phyloP scores from a whole-genome alignment of 2,888 invertebrate species.

The Heliconius sara region DNA sequence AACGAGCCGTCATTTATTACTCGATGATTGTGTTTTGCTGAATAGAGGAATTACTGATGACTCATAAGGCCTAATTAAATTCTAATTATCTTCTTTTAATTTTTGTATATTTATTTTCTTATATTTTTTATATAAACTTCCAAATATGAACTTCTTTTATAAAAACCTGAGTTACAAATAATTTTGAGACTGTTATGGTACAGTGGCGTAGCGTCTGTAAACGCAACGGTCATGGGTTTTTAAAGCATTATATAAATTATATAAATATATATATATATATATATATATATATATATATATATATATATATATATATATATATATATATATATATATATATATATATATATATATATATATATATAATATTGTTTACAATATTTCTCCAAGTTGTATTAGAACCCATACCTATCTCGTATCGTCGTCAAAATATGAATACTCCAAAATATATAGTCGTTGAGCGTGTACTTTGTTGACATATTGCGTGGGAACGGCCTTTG shows the following conservation, averaged over 20 bases:
- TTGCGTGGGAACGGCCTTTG: conserved; percentile 32
- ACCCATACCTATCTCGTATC: not conserved
- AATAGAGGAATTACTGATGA: not conserved
- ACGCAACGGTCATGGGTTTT: not conserved
- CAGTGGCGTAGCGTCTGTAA: not conserved
- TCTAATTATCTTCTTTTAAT: no score
- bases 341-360: no score
- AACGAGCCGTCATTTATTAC: not conserved
- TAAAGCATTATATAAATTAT: no score
- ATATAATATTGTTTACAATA: not conserved
- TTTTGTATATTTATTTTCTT: no score
- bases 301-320: no score
- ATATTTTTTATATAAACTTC: no score
- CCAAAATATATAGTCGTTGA: conserved; percentile 6
- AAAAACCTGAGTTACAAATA: not conserved
- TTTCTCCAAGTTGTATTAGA: not conserved
- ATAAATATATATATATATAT: no score
- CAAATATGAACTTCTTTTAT: not conserved
- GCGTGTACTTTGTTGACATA: conserved; percentile 20
- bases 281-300: no score
- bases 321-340: no score
- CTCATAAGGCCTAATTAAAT: not conserved
- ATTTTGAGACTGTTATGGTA: not conserved
- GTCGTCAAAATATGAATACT: not conserved
- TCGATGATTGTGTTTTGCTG: not conserved